These are phyloP conservation scores for Petrocephalus schoutedeni DNA, from an alignment of 2,797 vertebrate genomes.

Conservation along the genomic window DNA sequence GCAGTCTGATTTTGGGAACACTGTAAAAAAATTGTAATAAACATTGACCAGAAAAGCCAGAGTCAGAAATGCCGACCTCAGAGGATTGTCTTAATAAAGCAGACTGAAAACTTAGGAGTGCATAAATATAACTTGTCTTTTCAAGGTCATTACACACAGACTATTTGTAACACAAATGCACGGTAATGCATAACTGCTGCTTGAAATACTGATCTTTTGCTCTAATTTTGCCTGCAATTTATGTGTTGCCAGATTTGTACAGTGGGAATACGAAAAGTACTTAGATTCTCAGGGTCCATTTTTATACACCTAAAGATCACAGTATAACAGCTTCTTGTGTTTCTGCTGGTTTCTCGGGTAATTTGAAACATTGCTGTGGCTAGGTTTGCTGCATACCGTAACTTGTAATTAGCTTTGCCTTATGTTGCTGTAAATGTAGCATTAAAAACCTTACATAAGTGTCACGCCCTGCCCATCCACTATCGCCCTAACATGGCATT, in stretches of 20 bases:
- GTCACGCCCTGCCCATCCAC: no score
- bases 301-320: slow-evolving; percentile 22
- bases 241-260: slow-evolving; percentile 18
- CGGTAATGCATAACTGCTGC: not conserved
- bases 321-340: slow-evolving; percentile 13
- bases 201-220: not conserved
- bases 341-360: slow-evolving; percentile 18
- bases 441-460: not conserved
- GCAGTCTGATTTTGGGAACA: no score
- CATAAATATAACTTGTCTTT: not conserved
- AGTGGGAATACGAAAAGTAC: slow-evolving; percentile 19
- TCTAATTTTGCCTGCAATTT: slow-evolving; percentile 19
- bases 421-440: not conserved
- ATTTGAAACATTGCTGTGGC: slow-evolving; percentile 19
- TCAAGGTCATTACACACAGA: slow-evolving; percentile 18
- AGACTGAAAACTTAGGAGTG: not conserved
- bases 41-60: no score
- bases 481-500: no score
- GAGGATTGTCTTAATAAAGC: no score
- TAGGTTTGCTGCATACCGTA: not conserved
- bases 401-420: slow-evolving; percentile 7
- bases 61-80: no score
- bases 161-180: not conserved
- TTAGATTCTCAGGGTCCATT: slow-evolving; percentile 17
- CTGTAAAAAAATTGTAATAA: no score